Evolutionary conservation across 2,797 vertebrate species (phyloP).

Genomic region (Calcarius lapponicus): DNA sequence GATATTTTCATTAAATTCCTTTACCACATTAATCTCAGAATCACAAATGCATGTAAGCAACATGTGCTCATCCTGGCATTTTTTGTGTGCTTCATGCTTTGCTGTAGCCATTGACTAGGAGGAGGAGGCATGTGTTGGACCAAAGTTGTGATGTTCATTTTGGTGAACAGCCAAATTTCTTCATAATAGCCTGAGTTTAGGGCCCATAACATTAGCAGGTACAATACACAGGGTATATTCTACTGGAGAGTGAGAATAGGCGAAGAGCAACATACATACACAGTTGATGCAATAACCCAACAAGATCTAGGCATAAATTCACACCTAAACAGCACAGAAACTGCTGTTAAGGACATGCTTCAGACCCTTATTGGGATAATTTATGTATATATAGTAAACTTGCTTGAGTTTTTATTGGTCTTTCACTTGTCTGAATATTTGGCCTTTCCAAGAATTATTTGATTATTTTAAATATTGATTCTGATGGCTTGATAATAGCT

Average conservation of each 20-base stretch:
- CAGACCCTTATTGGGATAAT: neutral
- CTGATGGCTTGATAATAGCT: neutral
- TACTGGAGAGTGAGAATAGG: neutral
- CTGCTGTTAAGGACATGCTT: neutral
- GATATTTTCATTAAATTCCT: neutral
- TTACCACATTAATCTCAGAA: neutral
- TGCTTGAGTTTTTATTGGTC: neutral
- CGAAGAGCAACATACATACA: neutral
- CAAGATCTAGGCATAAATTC: neutral
- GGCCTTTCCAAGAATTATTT: neutral
- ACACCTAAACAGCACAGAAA: neutral
- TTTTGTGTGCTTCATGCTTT: neutral
- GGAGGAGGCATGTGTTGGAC: neutral
- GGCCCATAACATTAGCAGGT: neutral
- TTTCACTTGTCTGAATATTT: neutral
- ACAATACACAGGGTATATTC: neutral
- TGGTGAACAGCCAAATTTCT: neutral
- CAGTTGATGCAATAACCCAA: neutral
- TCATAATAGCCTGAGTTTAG: neutral
- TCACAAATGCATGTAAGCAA: rapidly evolving
- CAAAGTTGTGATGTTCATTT: neutral
- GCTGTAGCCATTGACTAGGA: neutral
- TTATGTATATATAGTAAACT: neutral
- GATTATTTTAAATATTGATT: neutral
- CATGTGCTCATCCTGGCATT: neutral